These are phyloP conservation scores for Rhinogobius similis DNA, from an alignment of 2,113 vertebrate species.

Conservation along the genomic window DNA sequence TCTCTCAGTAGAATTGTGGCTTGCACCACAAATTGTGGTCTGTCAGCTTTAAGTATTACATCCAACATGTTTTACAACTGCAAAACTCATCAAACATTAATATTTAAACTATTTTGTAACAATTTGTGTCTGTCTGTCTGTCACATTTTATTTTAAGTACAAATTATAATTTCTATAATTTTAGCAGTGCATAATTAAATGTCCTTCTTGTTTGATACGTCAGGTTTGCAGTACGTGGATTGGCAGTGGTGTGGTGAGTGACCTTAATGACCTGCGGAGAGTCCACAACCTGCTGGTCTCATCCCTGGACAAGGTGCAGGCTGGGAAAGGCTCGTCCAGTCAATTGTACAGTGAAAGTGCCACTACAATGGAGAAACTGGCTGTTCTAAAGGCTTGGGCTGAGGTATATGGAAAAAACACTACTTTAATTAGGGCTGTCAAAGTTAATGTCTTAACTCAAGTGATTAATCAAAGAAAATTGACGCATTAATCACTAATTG, in stretches of 20 bases:
- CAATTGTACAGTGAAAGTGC: slow-evolving; percentile 97
- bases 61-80: not conserved
- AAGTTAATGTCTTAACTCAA: too few relatives aligned
- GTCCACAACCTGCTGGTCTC: slow-evolving; percentile 98
- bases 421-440: too few relatives aligned
- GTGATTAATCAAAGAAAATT: too few relatives aligned
- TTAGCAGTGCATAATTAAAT: not conserved
- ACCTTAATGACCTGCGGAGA: slow-evolving; percentile 94
- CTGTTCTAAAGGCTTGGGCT: slow-evolving; percentile 96
- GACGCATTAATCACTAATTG: too few relatives aligned
- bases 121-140: not conserved
- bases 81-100: not conserved
- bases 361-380: slow-evolving; percentile 97
- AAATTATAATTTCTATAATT: not conserved
- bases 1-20: not conserved
- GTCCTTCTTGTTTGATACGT: not conserved
- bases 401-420: slow-evolving; percentile 80
- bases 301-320: slow-evolving; percentile 95
- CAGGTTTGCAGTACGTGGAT: slow-evolving; percentile 99
- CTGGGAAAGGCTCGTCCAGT: slow-evolving; percentile 91
- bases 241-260: slow-evolving; percentile 96
- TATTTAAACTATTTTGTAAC: not conserved
- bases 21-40: not conserved
- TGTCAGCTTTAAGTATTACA: not conserved
- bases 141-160: too few relatives aligned